A percentile compares a stretch with the other conserved stretches of the same genome.
Evolutionary conservation across 2,113 vertebrate species (phyloP).

Genomic region (Vulpes lagopus): DNA sequence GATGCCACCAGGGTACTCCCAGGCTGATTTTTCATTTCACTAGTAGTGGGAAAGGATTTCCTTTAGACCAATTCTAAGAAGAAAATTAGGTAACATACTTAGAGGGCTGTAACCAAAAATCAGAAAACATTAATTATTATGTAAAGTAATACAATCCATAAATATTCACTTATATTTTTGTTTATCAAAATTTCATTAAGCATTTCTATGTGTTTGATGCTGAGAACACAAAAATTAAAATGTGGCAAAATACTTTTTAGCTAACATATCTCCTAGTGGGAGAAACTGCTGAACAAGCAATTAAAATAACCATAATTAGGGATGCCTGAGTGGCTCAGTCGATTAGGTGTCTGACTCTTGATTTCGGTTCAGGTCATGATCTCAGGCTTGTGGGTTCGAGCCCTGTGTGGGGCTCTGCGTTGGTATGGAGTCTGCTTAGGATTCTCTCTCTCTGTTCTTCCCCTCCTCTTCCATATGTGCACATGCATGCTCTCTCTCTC

Average conservation of each 20-base stretch:
- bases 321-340: background rate
- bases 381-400: too few species aligned
- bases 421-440: too few species aligned
- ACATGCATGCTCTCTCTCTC: too few species aligned
- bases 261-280: background rate
- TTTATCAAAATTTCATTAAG: slow-evolving; percentile 24
- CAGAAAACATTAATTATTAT: background rate
- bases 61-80: background rate
- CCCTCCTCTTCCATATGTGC: too few species aligned
- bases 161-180: background rate
- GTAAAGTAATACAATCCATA: background rate
- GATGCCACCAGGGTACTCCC: background rate
- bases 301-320: background rate
- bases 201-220: background rate
- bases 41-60: background rate
- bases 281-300: background rate
- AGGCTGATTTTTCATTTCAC: background rate
- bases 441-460: too few species aligned
- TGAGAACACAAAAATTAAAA: background rate
- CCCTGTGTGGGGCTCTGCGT: too few species aligned
- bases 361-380: too few species aligned
- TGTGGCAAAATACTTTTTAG: background rate
- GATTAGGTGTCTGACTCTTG: background rate
- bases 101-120: background rate
- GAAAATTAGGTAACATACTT: background rate